These are phyloP conservation scores for Ardeotis arabs DNA, from an alignment of 2,113 vertebrate species.

Conservation along the genomic window DNA sequence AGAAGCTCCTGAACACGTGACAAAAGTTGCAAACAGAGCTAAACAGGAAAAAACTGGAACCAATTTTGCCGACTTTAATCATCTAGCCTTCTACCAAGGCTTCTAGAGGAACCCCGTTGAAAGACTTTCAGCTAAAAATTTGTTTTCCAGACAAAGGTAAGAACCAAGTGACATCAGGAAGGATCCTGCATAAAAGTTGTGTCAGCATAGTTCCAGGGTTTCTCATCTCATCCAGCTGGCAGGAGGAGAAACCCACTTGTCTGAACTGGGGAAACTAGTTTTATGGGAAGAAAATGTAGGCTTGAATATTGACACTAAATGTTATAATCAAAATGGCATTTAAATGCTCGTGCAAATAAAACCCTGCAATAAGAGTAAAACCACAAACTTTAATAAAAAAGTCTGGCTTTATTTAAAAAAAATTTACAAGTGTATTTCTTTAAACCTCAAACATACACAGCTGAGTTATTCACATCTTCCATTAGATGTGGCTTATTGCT, in stretches of 20 bases:
- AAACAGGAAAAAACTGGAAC: neutral
- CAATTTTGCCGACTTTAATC: neutral
- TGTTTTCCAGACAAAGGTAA: neutral
- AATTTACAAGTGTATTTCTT: constrained; percentile 75
- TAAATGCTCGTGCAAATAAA: constrained; percentile 77
- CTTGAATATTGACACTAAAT: constrained; percentile 74
- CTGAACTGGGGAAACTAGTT: constrained; percentile 58
- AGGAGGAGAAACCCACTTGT: constrained; percentile 65
- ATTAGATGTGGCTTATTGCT: constrained; percentile 72
- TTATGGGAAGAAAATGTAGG: constrained; percentile 74
- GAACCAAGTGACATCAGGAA: neutral
- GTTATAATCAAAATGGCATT: constrained; percentile 79
- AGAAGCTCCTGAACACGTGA: neutral
- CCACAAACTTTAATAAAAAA: constrained; percentile 74
- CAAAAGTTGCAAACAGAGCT: neutral
- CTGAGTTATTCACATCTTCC: constrained; percentile 76
- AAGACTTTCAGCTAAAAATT: neutral
- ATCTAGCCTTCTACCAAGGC: neutral
- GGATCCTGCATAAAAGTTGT: neutral
- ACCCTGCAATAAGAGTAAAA: constrained; percentile 75
- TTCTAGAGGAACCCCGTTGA: neutral
- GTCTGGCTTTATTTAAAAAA: constrained; percentile 78
- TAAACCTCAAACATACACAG: constrained; percentile 69
- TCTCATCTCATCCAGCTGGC: constrained; percentile 55
- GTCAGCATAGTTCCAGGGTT: constrained; percentile 45